phyloP scores from a whole-genome alignment of 2,797 vertebrate species.

The Limnodromus scolopaceus region DNA sequence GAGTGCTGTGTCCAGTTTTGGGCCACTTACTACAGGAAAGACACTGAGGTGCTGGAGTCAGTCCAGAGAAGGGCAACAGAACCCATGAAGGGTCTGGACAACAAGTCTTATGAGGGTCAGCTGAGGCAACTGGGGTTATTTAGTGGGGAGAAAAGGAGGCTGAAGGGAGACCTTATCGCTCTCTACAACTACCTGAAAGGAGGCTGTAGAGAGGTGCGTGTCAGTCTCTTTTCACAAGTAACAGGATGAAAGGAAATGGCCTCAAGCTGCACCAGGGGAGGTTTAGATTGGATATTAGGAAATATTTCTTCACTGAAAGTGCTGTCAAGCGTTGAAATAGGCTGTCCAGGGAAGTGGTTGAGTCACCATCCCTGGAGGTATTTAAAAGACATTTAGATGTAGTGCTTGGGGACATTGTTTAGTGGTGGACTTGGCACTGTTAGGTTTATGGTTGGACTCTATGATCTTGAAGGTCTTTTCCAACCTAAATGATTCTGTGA shows the following conservation, averaged over 20 bases:
- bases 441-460: background rate
- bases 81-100: background rate
- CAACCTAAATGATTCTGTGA: background rate
- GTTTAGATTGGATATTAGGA: background rate
- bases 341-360: background rate
- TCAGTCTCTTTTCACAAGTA: background rate
- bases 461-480: background rate
- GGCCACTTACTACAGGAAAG: background rate
- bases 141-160: background rate
- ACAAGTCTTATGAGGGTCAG: background rate
- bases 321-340: background rate
- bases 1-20: background rate
- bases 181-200: background rate
- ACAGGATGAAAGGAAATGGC: background rate
- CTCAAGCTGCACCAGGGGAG: background rate
- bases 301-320: background rate
- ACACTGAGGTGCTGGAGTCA: accelerated
- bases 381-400: background rate
- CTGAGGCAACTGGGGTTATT: background rate
- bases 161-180: background rate
- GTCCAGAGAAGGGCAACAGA: accelerated
- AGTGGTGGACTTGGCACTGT: background rate
- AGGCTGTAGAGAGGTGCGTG: accelerated
- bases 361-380: background rate
- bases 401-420: background rate